These are phyloP conservation scores for Taenaris catops DNA, from an alignment of 2,888 invertebrate species.

Conservation along the genomic window DNA sequence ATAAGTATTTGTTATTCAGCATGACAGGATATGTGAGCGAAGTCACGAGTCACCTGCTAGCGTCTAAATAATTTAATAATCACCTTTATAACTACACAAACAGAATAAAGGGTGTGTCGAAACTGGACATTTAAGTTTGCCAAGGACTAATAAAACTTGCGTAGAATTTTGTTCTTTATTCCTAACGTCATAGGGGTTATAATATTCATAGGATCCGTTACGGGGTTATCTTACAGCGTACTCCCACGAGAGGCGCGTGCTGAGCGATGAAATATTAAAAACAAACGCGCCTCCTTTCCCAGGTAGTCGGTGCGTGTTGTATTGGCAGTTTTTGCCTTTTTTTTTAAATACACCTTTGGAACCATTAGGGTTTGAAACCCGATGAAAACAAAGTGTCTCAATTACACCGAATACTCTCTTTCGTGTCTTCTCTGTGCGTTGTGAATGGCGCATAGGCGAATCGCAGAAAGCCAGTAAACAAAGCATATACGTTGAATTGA, in stretches of 20 bases:
- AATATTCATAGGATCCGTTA: constrained; percentile 2
- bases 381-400: no score
- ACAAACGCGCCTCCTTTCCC: constrained; percentile 33
- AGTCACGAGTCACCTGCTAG: neutral
- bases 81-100: constrained; percentile 21
- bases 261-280: constrained; percentile 56
- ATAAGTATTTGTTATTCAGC: no score
- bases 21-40: no score
- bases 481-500: no score
- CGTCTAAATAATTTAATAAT: constrained; percentile 16
- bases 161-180: constrained; percentile 12
- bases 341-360: no score
- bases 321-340: constrained; percentile 18
- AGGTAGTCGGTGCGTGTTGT: constrained; percentile 21
- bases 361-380: no score
- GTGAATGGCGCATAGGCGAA: no score
- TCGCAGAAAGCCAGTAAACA: no score
- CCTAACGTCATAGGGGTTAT: neutral
- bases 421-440: no score
- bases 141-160: constrained; percentile 1
- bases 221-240: constrained; percentile 35
- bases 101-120: constrained; percentile 28
- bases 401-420: no score
- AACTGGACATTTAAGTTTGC: constrained; percentile 22
- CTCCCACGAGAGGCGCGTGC: constrained; percentile 63